Evolutionary conservation across 2,113 vertebrate genomes (phyloP).

Genomic region (Bubalus kerabau): DNA sequence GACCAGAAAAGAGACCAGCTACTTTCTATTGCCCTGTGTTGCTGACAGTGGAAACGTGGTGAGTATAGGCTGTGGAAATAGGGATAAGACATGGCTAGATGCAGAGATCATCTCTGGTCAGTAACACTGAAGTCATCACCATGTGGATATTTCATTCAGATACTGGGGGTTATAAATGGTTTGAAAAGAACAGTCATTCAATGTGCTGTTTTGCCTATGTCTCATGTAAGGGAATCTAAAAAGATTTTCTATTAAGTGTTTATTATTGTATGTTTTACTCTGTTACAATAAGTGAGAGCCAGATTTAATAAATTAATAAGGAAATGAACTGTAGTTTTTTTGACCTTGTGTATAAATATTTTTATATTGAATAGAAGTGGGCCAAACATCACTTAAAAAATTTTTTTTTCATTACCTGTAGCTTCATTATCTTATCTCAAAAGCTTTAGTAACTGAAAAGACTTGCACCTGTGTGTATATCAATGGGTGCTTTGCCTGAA

Average conservation of each 20-base stretch:
- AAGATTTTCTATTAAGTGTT: not conserved
- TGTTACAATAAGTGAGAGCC: not conserved
- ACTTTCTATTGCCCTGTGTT: not conserved
- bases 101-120: not conserved
- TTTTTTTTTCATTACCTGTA: not conserved
- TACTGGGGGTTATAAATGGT: not conserved
- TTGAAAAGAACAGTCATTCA: not conserved
- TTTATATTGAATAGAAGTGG: not conserved
- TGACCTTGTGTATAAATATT: not conserved
- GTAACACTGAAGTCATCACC: not conserved
- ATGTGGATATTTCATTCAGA: not conserved
- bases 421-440: constrained; percentile 13
- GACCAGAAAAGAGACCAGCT: not conserved
- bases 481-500: constrained; percentile 34
- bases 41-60: not conserved
- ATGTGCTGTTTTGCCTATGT: not conserved
- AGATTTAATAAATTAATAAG: constrained; percentile 5
- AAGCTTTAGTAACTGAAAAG: not conserved
- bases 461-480: constrained; percentile 26
- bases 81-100: not conserved
- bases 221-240: not conserved
- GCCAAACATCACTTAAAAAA: not conserved
- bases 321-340: not conserved
- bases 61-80: not conserved
- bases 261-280: not conserved